Evolutionary conservation across 1,140 invertebrate species (phyloP).

Genomic region (Zaprionus vittiger): DNA sequence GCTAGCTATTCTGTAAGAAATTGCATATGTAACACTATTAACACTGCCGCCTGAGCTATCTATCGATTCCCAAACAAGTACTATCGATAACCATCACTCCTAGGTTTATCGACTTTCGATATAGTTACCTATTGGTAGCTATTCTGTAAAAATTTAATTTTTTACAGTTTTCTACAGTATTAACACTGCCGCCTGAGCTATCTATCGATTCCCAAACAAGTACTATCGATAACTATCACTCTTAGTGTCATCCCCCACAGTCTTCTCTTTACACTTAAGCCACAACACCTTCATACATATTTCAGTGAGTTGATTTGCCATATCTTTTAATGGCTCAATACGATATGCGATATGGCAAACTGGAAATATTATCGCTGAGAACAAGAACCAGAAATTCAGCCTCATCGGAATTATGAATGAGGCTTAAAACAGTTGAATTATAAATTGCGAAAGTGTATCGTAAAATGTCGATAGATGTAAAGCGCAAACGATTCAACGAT

Average conservation of each 20-base stretch:
- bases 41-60: too few relatives aligned
- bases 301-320: not conserved
- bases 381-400: conserved; percentile 4
- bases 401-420: conserved; percentile 11
- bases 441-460: not conserved
- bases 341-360: not conserved
- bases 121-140: too few relatives aligned
- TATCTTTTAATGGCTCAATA: not conserved
- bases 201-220: not conserved
- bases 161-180: too few relatives aligned
- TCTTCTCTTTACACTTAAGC: not conserved
- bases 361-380: not conserved
- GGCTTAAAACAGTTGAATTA: not conserved
- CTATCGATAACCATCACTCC: too few relatives aligned
- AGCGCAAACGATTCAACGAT: not conserved
- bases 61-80: too few relatives aligned
- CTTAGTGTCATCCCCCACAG: not conserved
- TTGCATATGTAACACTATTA: too few relatives aligned
- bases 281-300: not conserved
- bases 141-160: too few relatives aligned
- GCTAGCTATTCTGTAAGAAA: too few relatives aligned
- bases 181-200: too few relatives aligned
- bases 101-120: too few relatives aligned
- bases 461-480: conserved; percentile 4
- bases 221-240: not conserved